Base-by-base conservation (phyloP, 2,797 vertebrate species). In the Cygnus olor region DNA sequence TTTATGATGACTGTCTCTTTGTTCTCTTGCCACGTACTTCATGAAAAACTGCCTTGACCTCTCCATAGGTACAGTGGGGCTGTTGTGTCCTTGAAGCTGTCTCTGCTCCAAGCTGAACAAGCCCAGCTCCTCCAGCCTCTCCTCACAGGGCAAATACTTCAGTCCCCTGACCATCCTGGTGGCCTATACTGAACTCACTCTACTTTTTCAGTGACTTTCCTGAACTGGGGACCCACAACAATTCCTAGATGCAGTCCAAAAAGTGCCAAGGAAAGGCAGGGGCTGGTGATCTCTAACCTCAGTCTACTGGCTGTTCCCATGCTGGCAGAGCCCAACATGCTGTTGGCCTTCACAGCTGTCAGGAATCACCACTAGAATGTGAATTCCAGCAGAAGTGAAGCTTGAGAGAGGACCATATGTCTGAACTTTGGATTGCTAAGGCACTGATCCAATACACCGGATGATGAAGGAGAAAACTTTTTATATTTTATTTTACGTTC, bases 271-370 rank as follows among this genome's bases (percentile, higher is more conserved):
- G 5, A 22, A 61, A 82, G 47, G 32, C 27, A 58, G 11, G 9
- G 21, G 5, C 11, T n/a, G 22, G 6, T 8, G 44, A 94, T 11
- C 5, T 85, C n/a, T 25, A 0, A 14, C 16, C 36, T 65, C 38
- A 32, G 1, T 22, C 32, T 27, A 3, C 7, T 28, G 47, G 1
- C 17, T 57, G 18, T 56, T 38, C 13, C 32, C 44, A 4, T 2
- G 19, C 14, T n/a, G 17, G 25, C 12, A 27, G 10, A 45, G 18
- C 18, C 7, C 30, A 42, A 44, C 6, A 11, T 13, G 21, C 27
- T 64, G 15, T n/a, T 71, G 36, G 10, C 4, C 30, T 64, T 68
- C 53, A 38, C 7, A 0, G 0, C 18, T 49, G 18, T 15, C 27
- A 19, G 20, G 1, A 5, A 18, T 15, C 8, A 49, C 1, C 3